A percentile compares a stretch with the other conserved stretches of the same genome.
Evolutionary conservation across 1,140 invertebrate species (phyloP).

Genomic region (Littorina saxatilis): DNA sequence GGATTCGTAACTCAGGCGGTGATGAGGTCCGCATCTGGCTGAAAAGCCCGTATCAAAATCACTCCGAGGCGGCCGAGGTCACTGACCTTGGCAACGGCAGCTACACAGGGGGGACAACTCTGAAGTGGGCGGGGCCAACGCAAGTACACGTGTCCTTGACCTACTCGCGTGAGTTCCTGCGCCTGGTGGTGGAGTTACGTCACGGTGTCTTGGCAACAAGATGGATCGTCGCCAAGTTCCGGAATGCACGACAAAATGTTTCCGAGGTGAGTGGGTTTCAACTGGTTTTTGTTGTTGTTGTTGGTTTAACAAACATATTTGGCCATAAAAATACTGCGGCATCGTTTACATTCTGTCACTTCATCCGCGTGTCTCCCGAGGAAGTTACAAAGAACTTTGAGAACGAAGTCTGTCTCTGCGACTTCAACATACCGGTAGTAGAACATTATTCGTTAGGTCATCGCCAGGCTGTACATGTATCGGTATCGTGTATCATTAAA

Average conservation of each 20-base stretch:
- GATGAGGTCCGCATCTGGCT: conserved; percentile 35
- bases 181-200: conserved; percentile 19
- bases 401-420: no score
- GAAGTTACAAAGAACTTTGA: no score
- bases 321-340: no score
- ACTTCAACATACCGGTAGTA: no score
- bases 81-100: conserved; percentile 31
- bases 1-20: not conserved
- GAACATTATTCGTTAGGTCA: no score
- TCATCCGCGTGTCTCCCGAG: no score
- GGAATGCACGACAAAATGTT: not conserved
- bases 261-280: not conserved
- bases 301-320: no score
- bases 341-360: no score
- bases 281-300: not conserved
- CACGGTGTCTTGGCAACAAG: not conserved
- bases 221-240: conserved; percentile 15
- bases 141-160: conserved; percentile 11
- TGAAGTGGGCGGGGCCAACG: conserved; percentile 16
- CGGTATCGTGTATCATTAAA: no score
- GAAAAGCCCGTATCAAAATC: not conserved
- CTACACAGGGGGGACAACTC: conserved; percentile 17
- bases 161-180: conserved; percentile 25
- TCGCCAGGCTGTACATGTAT: no score
- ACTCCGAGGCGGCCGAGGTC: not conserved